Conservation (phyloP, 2,888 invertebrate genomes). For the Megaustenia siamemsis region DNA sequence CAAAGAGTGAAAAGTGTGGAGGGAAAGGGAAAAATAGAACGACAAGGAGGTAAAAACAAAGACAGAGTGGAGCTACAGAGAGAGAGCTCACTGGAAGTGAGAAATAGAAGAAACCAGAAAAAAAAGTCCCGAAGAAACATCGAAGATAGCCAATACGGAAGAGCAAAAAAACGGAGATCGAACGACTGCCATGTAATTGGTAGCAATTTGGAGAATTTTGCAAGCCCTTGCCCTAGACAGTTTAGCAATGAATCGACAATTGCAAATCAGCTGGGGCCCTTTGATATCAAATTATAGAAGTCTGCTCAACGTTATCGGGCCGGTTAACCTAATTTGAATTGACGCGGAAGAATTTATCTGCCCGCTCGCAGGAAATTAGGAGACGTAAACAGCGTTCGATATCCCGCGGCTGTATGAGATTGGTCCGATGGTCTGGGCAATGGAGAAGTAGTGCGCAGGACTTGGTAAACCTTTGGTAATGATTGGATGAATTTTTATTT, state of each 20-base stretch:
- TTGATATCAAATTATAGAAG: constrained; percentile 52
- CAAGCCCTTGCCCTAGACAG: constrained; percentile 1
- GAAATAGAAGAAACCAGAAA: too few species aligned
- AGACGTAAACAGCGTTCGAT: constrained; percentile 50
- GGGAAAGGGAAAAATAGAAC: constrained; percentile 34
- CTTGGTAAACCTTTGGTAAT: constrained; percentile 37
- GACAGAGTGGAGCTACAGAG: too few species aligned
- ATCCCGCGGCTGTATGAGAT: constrained; percentile 37
- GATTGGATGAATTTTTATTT: constrained; percentile 39
- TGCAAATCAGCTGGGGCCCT: constrained; percentile 47
- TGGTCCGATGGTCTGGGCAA: neutral
- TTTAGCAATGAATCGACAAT: constrained; percentile 51
- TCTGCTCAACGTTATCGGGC: constrained; percentile 51
- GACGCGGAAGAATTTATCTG: constrained; percentile 52
- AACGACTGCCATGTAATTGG: constrained; percentile 34
- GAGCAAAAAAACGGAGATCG: constrained; percentile 10
- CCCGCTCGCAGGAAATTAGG: constrained; percentile 43
- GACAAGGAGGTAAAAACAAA: constrained; percentile 22
- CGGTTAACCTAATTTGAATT: constrained; percentile 51
- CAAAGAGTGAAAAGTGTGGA: neutral
- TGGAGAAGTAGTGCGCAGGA: constrained; percentile 13
- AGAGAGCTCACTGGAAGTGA: too few species aligned
- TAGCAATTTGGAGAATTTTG: constrained; percentile 29
- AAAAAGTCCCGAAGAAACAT: neutral
- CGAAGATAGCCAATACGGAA: constrained; percentile 19